Base-by-base conservation (phyloP, 2,113 vertebrate genomes). In the Eolophus roseicapilla region DNA sequence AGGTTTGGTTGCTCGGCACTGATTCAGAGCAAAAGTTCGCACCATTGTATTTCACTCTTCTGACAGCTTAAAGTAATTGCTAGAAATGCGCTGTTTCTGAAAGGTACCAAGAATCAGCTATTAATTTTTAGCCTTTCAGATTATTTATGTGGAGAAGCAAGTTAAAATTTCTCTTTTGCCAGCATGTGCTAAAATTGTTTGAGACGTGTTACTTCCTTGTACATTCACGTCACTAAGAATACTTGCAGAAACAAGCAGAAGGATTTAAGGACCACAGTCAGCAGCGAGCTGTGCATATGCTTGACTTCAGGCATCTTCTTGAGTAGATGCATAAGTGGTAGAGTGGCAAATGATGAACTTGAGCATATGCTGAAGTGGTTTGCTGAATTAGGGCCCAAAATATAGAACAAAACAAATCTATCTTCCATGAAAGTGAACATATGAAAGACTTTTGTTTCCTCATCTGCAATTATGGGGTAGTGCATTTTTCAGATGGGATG, bases 321-420 rank as follows among this genome's bases (percentile, higher is more conserved):
- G 53, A 80, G 59, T 74, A 77, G 75, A 89, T 91, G 71, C 39
- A 5, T 53, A 91, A 94, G 67, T 90, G 50, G 53, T 53, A 35
- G 60, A 80, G 31, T 77, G 82, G 75, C 50, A 88, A 93, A 91
- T 59, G 14, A 76, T 77, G 82, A 91, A 82, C 71, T 95, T 80
- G 82, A 95, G 70, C 94, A 88, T 92, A 89, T 92, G 77, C 91
- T 93, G 84, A 91, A 93, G 69, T 50, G 53, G 28, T 77, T 96
- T 91, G 63, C 75, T 80, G 82, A 91, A 70, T 57, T 92, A 73
- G 62, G 60, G 78, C 53, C 84, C 62, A 82, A 97, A 80, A 88
- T 41, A 90, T 2, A 77, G 47, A 73, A 89, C 70, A 93, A 92
- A 88, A 57, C 47, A 92, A 88, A 79, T 76, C 52, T 73, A 85